These are phyloP conservation scores for Plectus sambesii DNA, from an alignment of 1,140 invertebrate genomes.

Conservation along the genomic window DNA sequence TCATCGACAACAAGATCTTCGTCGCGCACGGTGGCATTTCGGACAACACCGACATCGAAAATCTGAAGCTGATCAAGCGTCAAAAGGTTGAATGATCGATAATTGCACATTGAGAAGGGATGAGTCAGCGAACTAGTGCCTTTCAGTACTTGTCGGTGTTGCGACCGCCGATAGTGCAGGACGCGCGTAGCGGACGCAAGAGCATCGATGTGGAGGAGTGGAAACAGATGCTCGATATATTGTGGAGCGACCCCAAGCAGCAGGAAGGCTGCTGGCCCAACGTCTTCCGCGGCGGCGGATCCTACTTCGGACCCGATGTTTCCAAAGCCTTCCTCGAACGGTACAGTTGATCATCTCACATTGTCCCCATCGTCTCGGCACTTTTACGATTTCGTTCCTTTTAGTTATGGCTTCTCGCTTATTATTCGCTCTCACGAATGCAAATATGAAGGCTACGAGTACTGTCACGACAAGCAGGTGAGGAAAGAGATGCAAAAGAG, in stretches of 20 bases:
- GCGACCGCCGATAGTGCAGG: conserved; percentile 58
- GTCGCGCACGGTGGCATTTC: conserved; percentile 79
- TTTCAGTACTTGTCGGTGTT: conserved; percentile 68
- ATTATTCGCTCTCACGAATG: conserved; percentile 80
- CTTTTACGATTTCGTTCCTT: conserved; percentile 8
- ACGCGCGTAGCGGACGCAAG: conserved; percentile 51
- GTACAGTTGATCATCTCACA: conserved; percentile 11
- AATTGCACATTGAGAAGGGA: conserved; percentile 1
- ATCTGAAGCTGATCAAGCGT: conserved; percentile 54
- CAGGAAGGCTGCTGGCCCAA: conserved; percentile 64
- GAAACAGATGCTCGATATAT: conserved; percentile 58
- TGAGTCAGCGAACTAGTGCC: background rate
- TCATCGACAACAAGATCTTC: conserved; percentile 71
- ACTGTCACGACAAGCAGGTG: conserved; percentile 67
- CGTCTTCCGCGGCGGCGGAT: conserved; percentile 70
- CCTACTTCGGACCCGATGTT: conserved; percentile 77
- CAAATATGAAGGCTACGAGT: conserved; percentile 76
- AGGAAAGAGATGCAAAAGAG: too few species aligned
- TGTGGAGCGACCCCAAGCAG: conserved; percentile 78
- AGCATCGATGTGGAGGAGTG: conserved; percentile 48
- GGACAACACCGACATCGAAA: conserved; percentile 64
- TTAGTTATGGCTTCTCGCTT: conserved; percentile 58
- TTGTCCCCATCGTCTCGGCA: background rate
- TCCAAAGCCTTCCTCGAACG: conserved; percentile 63
- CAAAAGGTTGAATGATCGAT: conserved; percentile 31